Evolutionary conservation across 1,140 invertebrate species (phyloP).

Genomic region (Drosophila repletoides): DNA sequence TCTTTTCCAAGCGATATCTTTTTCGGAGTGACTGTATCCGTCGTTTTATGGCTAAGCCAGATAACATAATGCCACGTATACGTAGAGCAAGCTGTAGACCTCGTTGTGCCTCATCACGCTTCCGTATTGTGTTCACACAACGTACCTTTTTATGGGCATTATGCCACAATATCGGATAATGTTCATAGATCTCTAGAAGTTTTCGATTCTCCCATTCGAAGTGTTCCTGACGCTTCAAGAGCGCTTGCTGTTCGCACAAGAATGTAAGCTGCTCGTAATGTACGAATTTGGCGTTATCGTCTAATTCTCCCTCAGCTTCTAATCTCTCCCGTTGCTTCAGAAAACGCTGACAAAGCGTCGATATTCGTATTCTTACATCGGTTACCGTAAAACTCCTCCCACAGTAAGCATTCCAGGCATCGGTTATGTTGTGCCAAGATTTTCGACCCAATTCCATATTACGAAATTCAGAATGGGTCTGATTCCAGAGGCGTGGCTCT

Average conservation of each 20-base stretch:
- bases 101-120: slow-evolving; percentile 35
- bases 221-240: slow-evolving; percentile 58
- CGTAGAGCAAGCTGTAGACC: slow-evolving; percentile 42
- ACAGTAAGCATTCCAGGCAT: slow-evolving; percentile 51
- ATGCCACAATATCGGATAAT: slow-evolving; percentile 73
- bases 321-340: slow-evolving; percentile 66
- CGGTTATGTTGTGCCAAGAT: slow-evolving; percentile 62
- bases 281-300: slow-evolving; percentile 54
- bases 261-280: slow-evolving; percentile 65
- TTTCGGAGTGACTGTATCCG: slow-evolving; percentile 63
- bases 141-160: slow-evolving; percentile 49
- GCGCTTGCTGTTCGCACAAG: slow-evolving; percentile 56
- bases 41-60: slow-evolving; percentile 54
- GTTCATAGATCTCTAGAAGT: slow-evolving; percentile 65
- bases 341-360: slow-evolving; percentile 66
- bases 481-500: slow-evolving; percentile 65
- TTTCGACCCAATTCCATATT: slow-evolving; percentile 51
- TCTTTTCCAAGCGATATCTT: slow-evolving; percentile 70
- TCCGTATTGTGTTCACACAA: slow-evolving; percentile 18
- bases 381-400: slow-evolving; percentile 55
- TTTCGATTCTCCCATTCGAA: slow-evolving; percentile 58
- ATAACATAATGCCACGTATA: slow-evolving; percentile 49
- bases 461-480: slow-evolving; percentile 55
- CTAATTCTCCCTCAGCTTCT: slow-evolving; percentile 60
- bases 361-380: slow-evolving; percentile 61